Evolutionary conservation across 2,888 invertebrate species (phyloP).

Genomic region (Ophion obscuratus): DNA sequence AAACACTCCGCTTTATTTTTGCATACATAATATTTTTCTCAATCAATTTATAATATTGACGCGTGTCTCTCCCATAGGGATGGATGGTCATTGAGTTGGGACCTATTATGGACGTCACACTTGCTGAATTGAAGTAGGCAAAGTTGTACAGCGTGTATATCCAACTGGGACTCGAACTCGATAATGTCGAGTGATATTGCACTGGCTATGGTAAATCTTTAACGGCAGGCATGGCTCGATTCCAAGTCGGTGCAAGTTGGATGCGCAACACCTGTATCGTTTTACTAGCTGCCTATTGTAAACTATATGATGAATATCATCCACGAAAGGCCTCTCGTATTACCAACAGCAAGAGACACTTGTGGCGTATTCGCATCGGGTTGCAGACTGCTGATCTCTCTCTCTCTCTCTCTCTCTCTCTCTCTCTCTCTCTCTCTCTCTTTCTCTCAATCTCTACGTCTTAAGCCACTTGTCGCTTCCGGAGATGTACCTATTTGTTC

Average conservation of each 20-base stretch:
- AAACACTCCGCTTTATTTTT: too few species aligned
- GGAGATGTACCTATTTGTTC: neutral
- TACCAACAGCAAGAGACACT: conserved; percentile 47
- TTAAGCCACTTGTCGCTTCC: conserved; percentile 43
- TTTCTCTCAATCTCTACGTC: conserved; percentile 21
- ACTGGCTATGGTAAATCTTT: conserved; percentile 29
- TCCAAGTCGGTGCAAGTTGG: conserved; percentile 45
- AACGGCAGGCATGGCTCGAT: conserved; percentile 45
- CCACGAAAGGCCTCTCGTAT: conserved; percentile 37
- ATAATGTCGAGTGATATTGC: conserved; percentile 18
- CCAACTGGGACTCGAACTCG: neutral
- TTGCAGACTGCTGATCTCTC: neutral
- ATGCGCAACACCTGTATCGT: conserved; percentile 30
- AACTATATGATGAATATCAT: conserved; percentile 25
- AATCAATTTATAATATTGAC: too few species aligned
- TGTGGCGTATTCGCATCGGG: conserved; percentile 55
- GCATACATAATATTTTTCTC: too few species aligned
- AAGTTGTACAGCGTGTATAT: conserved; percentile 25
- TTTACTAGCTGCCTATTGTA: conserved; percentile 36
- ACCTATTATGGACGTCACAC: neutral
- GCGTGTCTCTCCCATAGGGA: too few species aligned
- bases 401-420: conserved; percentile 25
- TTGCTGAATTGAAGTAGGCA: neutral
- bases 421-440: conserved; percentile 18
- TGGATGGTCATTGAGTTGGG: neutral